Percentiles rank a stretch among this genome's conserved stretches.
Conservation (phyloP, 2,888 invertebrate species). For the Oxycera nigricornis region DNA sequence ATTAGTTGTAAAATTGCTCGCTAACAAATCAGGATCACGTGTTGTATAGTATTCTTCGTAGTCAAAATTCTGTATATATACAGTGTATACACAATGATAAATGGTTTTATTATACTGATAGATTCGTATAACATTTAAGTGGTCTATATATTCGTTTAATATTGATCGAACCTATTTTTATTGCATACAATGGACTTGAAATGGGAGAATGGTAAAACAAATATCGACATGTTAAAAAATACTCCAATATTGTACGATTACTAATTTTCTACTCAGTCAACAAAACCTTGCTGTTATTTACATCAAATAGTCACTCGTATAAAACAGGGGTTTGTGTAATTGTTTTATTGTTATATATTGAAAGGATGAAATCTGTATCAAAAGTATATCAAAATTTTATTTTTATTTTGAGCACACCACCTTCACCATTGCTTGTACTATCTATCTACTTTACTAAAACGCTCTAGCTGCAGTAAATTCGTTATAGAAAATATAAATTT, state of each 20-base stretch:
- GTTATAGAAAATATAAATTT: not conserved
- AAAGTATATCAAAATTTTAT: not conserved
- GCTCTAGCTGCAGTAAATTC: not conserved
- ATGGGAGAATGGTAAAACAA: slow-evolving; percentile 30
- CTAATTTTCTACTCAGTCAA: not conserved
- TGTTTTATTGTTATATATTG: not conserved
- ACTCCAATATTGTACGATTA: not conserved
- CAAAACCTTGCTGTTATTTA: slow-evolving; percentile 10
- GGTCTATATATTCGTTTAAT: not conserved
- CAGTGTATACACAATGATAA: slow-evolving; percentile 26
- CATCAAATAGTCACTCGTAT: not conserved
- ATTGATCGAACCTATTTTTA: not conserved
- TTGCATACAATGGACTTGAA: not conserved
- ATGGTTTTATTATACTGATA: not conserved
- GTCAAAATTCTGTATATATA: slow-evolving; percentile 77
- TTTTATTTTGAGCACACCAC: not conserved
- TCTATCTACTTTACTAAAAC: not conserved
- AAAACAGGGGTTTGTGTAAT: not conserved
- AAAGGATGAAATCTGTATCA: not conserved
- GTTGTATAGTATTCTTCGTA: slow-evolving; percentile 96
- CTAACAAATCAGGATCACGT: slow-evolving; percentile 92
- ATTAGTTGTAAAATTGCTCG: slow-evolving; percentile 92
- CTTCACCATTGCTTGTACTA: slow-evolving; percentile 3
- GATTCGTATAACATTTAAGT: not conserved
- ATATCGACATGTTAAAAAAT: not conserved